Conservation (phyloP, 64 coral and sea anemone genomes). For the Dendrophyllia cribrosa region DNA sequence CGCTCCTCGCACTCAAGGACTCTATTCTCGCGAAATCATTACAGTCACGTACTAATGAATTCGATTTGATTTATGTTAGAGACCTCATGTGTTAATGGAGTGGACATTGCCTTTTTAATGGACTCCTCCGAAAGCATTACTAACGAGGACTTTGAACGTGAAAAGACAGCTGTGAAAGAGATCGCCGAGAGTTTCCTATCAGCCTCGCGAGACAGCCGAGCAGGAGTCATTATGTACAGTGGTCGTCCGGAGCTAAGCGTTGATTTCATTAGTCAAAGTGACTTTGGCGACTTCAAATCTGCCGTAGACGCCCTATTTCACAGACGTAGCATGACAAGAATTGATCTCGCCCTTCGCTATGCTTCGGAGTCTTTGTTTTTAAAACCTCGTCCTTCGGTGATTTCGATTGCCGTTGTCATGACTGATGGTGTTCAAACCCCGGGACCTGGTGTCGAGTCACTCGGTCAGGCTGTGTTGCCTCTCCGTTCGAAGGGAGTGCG, state of each 20-base stretch:
- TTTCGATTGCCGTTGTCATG: conserved; percentile 75
- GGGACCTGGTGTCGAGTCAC: conserved; percentile 52
- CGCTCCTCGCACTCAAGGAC: no score
- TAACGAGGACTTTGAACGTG: conserved; percentile 62
- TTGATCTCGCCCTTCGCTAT: conserved; percentile 79
- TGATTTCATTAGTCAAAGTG: conserved; percentile 25
- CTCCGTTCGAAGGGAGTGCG: conserved; percentile 75
- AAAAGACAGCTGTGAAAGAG: conserved; percentile 81
- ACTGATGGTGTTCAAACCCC: conserved; percentile 70
- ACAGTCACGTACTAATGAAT: no score
- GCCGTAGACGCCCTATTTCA: conserved; percentile 68
- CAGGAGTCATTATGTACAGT: conserved; percentile 81
- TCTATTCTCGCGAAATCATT: no score
- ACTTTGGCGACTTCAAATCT: conserved; percentile 55
- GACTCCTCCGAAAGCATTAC: conserved; percentile 87
- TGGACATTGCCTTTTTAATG: conserved; percentile 87
- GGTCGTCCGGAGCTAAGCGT: conserved; percentile 56
- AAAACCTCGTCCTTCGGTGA: conserved; percentile 46
- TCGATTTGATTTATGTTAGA: not conserved
- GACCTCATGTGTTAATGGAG: conserved; percentile 40
- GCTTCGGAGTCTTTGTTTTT: conserved; percentile 70
- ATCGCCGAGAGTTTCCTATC: conserved; percentile 69
- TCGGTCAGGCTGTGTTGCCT: conserved; percentile 63
- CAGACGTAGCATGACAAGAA: conserved; percentile 63
- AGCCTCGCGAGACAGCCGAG: conserved; percentile 54